Conservation (phyloP, 2,797 vertebrate genomes). For the Podarcis lilfordi region DNA sequence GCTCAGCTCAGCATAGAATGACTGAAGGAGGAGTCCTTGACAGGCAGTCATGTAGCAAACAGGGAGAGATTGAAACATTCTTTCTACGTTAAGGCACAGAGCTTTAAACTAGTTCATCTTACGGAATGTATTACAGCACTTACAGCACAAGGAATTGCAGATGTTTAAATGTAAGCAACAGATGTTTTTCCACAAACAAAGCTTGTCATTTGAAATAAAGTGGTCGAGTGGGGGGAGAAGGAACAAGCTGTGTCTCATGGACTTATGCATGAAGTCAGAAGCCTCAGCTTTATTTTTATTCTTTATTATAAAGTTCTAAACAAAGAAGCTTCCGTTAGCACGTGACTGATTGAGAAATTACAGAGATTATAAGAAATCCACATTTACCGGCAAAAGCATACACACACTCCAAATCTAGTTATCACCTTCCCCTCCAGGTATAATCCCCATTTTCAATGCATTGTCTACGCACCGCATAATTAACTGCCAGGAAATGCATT, state of each 20-base stretch:
- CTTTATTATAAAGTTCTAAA: too few relatives aligned
- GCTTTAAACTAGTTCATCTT: neutral
- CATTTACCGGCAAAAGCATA: neutral
- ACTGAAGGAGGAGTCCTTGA: neutral
- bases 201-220: neutral
- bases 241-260: neutral
- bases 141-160: slow-evolving; percentile 11
- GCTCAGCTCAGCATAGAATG: too few relatives aligned
- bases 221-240: neutral
- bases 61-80: neutral
- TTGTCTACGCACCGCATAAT: neutral
- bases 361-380: neutral
- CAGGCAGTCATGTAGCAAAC: neutral
- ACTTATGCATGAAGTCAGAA: neutral
- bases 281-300: neutral
- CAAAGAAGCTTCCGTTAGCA: neutral
- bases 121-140: neutral
- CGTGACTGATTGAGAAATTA: neutral
- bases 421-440: neutral
- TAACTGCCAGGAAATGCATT: neutral
- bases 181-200: slow-evolving; percentile 25
- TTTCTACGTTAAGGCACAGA: neutral
- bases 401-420: neutral
- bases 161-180: slow-evolving; percentile 30
- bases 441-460: neutral